Conservation (phyloP, 2,888 invertebrate species). For the Dicyrtomina minuta region DNA sequence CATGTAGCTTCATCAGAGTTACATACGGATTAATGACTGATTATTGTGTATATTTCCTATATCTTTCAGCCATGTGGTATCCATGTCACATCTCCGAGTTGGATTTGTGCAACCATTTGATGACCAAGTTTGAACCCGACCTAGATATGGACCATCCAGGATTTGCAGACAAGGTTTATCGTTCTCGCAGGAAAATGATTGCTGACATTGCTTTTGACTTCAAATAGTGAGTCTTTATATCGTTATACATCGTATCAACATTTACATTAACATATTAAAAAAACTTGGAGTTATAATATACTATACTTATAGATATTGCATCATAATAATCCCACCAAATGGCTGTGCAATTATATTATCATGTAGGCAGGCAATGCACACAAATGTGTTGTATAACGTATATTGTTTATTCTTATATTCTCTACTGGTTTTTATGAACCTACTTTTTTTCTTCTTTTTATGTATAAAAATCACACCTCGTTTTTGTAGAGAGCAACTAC, state of each 20-base stretch:
- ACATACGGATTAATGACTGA: no score
- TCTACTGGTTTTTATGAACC: no score
- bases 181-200: conserved; percentile 88
- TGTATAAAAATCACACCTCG: no score
- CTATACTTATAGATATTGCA: neutral
- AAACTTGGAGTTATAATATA: conserved; percentile 4
- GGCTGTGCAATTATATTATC: no score
- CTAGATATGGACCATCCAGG: conserved; percentile 98
- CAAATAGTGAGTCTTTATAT: conserved; percentile 69
- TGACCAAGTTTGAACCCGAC: conserved; percentile 98
- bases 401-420: no score
- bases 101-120: conserved; percentile 95
- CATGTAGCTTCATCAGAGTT: neutral
- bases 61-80: conserved; percentile 78
- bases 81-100: conserved; percentile 92
- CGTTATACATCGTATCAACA: no score
- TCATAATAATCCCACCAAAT: no score
- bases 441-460: no score
- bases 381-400: no score
- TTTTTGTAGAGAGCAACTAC: no score
- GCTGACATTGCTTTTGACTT: conserved; percentile 96
- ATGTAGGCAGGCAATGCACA: no score
- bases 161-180: conserved; percentile 91
- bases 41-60: neutral
- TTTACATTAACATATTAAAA: conserved; percentile 27